A percentile compares a stretch with the other conserved stretches of the same genome.
Evolutionary conservation across 2,113 vertebrate genomes (phyloP).

Genomic region (Zosterops borbonicus): DNA sequence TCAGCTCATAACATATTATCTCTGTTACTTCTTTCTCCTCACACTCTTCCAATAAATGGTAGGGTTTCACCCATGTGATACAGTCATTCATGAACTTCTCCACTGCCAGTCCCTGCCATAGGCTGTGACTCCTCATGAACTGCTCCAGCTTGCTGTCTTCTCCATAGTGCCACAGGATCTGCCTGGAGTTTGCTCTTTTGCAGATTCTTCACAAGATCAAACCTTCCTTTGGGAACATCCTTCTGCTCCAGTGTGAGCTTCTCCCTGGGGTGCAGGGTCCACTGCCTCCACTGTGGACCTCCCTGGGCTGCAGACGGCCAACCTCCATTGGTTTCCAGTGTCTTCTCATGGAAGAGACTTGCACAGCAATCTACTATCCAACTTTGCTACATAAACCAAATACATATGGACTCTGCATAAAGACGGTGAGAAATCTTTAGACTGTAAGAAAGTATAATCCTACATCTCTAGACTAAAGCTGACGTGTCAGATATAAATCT

Average conservation of each 20-base stretch:
- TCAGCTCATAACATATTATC: neutral
- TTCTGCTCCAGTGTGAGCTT: neutral
- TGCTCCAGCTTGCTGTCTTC: neutral
- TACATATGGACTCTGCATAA: accelerated
- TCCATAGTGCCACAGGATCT: neutral
- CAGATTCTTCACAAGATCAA: neutral
- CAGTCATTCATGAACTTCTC: neutral
- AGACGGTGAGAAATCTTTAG: neutral
- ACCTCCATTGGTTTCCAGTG: neutral
- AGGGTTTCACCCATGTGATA: neutral
- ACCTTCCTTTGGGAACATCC: neutral
- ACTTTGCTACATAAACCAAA: neutral
- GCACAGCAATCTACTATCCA: neutral
- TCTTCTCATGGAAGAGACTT: neutral
- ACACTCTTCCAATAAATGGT: neutral
- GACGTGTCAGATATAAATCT: neutral
- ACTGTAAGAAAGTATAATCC: neutral
- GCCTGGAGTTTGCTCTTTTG: neutral
- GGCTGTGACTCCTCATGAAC: neutral
- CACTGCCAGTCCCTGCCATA: accelerated
- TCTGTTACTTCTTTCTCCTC: neutral
- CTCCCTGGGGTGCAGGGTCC: neutral
- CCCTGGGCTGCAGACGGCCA: neutral
- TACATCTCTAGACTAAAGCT: neutral
- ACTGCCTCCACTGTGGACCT: neutral